phyloP scores from a whole-genome alignment of 2,113 vertebrate species.

The Mormoops blainvillei region DNA sequence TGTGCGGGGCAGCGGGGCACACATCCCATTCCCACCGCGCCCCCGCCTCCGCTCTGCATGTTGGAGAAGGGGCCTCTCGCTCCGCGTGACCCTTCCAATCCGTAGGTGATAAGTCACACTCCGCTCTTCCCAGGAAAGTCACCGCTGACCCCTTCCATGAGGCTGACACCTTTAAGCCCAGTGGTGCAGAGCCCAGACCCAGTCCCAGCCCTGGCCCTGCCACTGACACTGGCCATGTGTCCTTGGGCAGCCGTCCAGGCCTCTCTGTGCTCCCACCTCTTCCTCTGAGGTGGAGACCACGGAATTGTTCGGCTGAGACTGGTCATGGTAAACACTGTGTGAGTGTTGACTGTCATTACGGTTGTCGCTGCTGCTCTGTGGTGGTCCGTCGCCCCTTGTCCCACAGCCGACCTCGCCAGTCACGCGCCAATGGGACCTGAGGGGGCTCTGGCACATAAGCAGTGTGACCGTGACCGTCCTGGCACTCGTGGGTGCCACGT shows the following conservation, averaged over 20 bases:
- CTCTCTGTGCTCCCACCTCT: background rate
- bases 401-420: background rate
- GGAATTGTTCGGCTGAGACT: too few species aligned
- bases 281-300: background rate
- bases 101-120: accelerated
- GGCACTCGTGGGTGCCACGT: background rate
- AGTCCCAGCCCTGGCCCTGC: background rate
- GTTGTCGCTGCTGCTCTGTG: background rate
- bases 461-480: background rate
- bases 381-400: accelerated
- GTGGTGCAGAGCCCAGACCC: background rate
- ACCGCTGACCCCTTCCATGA: background rate
- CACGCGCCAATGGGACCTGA: accelerated
- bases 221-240: background rate
- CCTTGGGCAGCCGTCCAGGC: background rate
- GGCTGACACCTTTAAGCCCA: background rate
- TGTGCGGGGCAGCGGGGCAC: accelerated
- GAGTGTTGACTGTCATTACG: accelerated
- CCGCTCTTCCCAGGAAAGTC: background rate
- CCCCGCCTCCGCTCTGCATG: background rate
- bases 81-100: accelerated
- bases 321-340: accelerated
- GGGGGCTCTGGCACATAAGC: background rate
- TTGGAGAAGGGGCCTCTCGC: background rate
- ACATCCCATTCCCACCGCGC: too few species aligned